These are phyloP conservation scores for Brienomyrus longianalis DNA, from an alignment of 2,113 vertebrate species.

Conservation along the genomic window DNA sequence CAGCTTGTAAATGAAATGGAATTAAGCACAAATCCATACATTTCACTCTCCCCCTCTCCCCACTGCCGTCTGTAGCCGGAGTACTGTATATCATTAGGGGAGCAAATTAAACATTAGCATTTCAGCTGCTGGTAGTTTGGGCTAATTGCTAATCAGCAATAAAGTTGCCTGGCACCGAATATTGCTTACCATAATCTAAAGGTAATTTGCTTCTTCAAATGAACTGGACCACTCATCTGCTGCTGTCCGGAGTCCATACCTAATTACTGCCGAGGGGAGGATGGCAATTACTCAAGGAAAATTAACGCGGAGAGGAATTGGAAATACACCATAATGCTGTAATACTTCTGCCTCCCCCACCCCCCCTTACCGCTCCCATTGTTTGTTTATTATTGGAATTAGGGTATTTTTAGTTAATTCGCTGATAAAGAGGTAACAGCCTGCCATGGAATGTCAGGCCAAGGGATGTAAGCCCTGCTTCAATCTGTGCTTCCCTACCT, in stretches of 20 bases:
- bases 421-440: conserved; percentile 32
- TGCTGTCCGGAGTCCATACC: conserved; percentile 63
- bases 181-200: conserved; percentile 71
- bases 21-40: conserved; percentile 61
- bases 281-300: conserved; percentile 66
- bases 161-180: conserved; percentile 67
- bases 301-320: conserved; percentile 62
- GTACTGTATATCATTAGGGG: conserved; percentile 60
- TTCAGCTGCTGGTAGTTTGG: conserved; percentile 59
- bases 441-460: conserved; percentile 23
- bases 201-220: conserved; percentile 67
- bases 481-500: not conserved
- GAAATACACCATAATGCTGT: conserved; percentile 60
- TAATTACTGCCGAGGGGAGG: conserved; percentile 59
- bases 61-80: conserved; percentile 29
- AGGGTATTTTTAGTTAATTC: conserved; percentile 39
- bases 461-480: not conserved
- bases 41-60: conserved; percentile 43
- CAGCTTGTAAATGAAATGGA: conserved; percentile 62
- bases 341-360: conserved; percentile 38
- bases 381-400: conserved; percentile 41
- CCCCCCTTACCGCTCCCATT: conserved; percentile 4
- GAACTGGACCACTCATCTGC: conserved; percentile 59
- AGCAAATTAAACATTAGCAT: conserved; percentile 71
- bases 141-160: conserved; percentile 74